These are phyloP conservation scores for Temnothorax rugatulus DNA, from an alignment of 2,888 invertebrate species.

Conservation along the genomic window DNA sequence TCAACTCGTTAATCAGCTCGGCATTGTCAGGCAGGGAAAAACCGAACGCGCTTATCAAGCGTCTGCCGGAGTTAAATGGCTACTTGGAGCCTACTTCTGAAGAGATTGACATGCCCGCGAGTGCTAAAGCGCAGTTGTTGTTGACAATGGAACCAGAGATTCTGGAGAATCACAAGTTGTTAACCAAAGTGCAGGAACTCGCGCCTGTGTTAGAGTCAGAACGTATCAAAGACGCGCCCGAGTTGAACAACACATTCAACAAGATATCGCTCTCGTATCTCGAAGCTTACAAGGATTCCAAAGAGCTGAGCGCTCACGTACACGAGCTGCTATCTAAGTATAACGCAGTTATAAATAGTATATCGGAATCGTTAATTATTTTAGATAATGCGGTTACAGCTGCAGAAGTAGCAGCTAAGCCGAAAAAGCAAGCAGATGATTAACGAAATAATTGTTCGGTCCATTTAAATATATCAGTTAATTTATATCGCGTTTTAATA, in stretches of 20 bases:
- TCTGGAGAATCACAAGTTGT: slow-evolving; percentile 83
- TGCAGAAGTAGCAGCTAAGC: slow-evolving; percentile 85
- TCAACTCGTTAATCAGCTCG: slow-evolving; percentile 87
- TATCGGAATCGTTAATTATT: slow-evolving; percentile 86
- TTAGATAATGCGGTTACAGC: slow-evolving; percentile 86
- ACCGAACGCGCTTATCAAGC: slow-evolving; percentile 85
- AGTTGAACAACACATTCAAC: slow-evolving; percentile 85
- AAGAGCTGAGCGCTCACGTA: slow-evolving; percentile 84
- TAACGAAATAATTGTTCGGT: slow-evolving; percentile 59
- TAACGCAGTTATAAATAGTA: slow-evolving; percentile 86
- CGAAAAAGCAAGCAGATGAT: slow-evolving; percentile 82
- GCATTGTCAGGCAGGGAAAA: slow-evolving; percentile 87
- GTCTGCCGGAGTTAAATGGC: slow-evolving; percentile 86
- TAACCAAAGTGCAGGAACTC: slow-evolving; percentile 85
- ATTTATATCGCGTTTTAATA: slow-evolving; percentile 21
- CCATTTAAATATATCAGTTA: neutral
- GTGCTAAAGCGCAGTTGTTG: slow-evolving; percentile 86
- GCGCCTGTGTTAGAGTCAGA: slow-evolving; percentile 85
- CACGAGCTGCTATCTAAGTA: slow-evolving; percentile 86
- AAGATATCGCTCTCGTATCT: slow-evolving; percentile 85
- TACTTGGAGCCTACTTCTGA: slow-evolving; percentile 86
- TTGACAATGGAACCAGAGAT: slow-evolving; percentile 86
- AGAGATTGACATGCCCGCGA: slow-evolving; percentile 85
- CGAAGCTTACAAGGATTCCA: slow-evolving; percentile 84
- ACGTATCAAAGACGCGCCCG: slow-evolving; percentile 85